Percentiles rank a stretch among this genome's conserved stretches.
These are phyloP conservation scores for Antechinus flavipes DNA, from an alignment of 2,113 vertebrate genomes.

Conservation along the genomic window DNA sequence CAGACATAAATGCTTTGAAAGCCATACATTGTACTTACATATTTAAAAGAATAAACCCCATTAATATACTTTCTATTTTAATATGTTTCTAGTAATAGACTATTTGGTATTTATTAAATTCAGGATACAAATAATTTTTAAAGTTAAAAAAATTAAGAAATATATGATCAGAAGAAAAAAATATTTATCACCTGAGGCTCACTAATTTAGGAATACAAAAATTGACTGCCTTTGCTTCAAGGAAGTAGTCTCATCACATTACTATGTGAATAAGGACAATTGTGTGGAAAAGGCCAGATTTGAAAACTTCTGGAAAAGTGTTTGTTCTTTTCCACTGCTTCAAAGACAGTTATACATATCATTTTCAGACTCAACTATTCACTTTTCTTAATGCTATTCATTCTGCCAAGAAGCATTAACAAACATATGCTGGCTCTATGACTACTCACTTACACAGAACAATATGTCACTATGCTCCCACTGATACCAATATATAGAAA, in stretches of 20 bases:
- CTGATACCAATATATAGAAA: conserved; percentile 36
- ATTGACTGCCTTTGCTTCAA: neutral
- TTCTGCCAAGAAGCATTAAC: conserved; percentile 43
- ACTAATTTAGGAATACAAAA: neutral
- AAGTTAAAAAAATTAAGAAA: neutral
- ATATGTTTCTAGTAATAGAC: neutral
- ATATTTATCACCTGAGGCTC: neutral
- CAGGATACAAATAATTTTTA: neutral
- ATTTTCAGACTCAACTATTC: neutral
- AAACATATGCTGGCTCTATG: conserved; percentile 47
- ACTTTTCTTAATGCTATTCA: neutral
- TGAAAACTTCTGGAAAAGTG: neutral
- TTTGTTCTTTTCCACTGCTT: neutral
- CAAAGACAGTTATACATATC: neutral
- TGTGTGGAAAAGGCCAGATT: neutral
- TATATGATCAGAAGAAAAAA: neutral
- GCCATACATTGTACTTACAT: neutral
- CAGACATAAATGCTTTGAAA: neutral
- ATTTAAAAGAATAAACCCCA: neutral
- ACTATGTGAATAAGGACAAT: neutral
- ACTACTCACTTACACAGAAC: neutral
- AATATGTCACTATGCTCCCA: conserved; percentile 12
- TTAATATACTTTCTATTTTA: neutral
- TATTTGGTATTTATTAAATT: neutral
- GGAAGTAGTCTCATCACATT: neutral